Evolutionary conservation across 2,113 vertebrate species (phyloP).

Genomic region (Peromyscus californicus): DNA sequence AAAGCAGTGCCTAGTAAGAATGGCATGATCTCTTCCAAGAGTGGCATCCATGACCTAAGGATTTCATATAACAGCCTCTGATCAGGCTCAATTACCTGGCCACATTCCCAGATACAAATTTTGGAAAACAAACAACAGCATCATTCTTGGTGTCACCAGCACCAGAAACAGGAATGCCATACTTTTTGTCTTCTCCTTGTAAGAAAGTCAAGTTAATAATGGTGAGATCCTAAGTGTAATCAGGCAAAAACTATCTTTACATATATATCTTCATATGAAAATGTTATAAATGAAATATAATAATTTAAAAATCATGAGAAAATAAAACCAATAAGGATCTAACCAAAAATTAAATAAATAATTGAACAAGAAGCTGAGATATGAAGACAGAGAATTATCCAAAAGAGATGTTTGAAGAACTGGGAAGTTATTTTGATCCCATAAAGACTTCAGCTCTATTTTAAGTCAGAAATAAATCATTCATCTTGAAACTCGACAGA

Average conservation of each 20-base stretch:
- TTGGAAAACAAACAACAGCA: neutral
- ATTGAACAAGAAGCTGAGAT: neutral
- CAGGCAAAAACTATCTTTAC: neutral
- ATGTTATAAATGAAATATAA: neutral
- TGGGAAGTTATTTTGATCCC: neutral
- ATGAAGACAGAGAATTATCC: neutral
- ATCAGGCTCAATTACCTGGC: too few species aligned
- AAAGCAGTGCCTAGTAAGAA: neutral
- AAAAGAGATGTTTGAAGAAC: neutral
- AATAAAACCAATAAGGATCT: neutral
- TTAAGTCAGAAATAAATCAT: neutral
- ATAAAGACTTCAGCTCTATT: neutral
- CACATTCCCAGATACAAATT: neutral
- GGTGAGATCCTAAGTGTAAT: neutral
- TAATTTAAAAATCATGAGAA: neutral
- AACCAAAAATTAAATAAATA: neutral
- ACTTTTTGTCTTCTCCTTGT: neutral
- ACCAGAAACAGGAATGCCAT: neutral
- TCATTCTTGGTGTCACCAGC: neutral
- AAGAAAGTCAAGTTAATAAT: neutral
- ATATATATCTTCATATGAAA: neutral
- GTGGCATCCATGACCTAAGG: neutral
- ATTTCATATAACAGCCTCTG: too few species aligned
- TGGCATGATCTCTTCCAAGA: neutral
- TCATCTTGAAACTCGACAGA: neutral